Evolutionary conservation across 2,797 vertebrate species (phyloP), one percentile per base, ranked within the genome.

Genomic region (Peromyscus melanophrys): DNA sequence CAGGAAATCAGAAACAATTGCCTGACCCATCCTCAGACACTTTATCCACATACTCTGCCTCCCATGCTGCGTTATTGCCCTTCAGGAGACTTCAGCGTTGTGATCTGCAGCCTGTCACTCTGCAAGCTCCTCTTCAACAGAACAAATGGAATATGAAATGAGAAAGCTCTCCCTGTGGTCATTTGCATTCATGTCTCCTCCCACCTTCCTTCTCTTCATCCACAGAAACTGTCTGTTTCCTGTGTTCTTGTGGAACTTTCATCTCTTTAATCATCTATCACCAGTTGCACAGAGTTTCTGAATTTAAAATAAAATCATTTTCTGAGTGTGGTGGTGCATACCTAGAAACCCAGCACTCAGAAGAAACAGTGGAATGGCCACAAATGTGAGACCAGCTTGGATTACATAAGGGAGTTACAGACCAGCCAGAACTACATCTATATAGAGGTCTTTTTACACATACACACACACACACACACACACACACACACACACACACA

Each of bases 191-290:
- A 19, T 6, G 21, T 37, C n/a, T 27, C 9, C 25, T 3, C 59
- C 17, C 23, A 6, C 12, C 14, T 31, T 13, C 17, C 17, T n/a
- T 75, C 52, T 27, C 43, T 46, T 49, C 19, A 0, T 65, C 34
- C 40, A 23, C 97, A 46, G 61, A 96, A 89, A 89, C 0, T 1
- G 17, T 31, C 94, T 97, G 76, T 96, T 98, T 98, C 88, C 91
- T 96, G 86, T 90, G 83, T 65, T 13, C 69, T 98, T 96, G 85
- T 65, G 84, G 97, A 90, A 93, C 98, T 97, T 95, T 98, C 96
- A 91, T 92, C 93, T 96, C 92, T 94, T 98, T 92, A 91, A 87
- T 78, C 96, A 85, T 94, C 40, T 12, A 31, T 29, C 86, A 67
- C 85, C 84, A 46, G 69, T 96, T 98, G 90, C 81, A 55, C 73